These are phyloP conservation scores for Clistopyga incitator DNA, from an alignment of 2,888 invertebrate genomes.

Conservation along the genomic window DNA sequence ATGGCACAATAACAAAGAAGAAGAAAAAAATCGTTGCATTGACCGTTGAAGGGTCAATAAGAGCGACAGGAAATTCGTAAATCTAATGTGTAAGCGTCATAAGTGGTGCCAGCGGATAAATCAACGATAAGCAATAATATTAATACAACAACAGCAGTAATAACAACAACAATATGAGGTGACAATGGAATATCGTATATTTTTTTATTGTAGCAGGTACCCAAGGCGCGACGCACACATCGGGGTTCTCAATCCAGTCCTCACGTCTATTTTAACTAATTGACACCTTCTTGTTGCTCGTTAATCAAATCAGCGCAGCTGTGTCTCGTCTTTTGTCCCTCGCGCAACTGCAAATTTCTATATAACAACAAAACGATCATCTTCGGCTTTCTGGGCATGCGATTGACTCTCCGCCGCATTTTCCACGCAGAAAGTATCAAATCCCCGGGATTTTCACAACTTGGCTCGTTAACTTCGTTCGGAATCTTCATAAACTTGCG, in stretches of 20 bases:
- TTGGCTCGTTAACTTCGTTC: constrained; percentile 5
- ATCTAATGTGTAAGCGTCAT: neutral
- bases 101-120: neutral
- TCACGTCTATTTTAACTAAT: constrained; percentile 82
- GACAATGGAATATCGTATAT: constrained; percentile 59
- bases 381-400: neutral
- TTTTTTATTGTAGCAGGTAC: constrained; percentile 76
- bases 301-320: constrained; percentile 78
- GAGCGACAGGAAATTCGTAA: constrained; percentile 14
- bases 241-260: constrained; percentile 80
- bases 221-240: constrained; percentile 80
- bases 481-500: constrained; percentile 66
- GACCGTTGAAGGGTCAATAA: constrained; percentile 15
- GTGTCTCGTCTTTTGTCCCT: constrained; percentile 58
- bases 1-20: neutral
- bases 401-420: neutral
- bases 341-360: constrained; percentile 21
- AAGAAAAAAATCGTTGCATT: neutral
- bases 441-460: neutral
- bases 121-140: constrained; percentile 17
- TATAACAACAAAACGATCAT: neutral
- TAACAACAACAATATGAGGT: constrained; percentile 29
- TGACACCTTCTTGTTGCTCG: constrained; percentile 81
- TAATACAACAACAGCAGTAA: neutral
- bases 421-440: neutral